Conservation (phyloP, 2,113 vertebrate species). For the Ictalurus furcatus region DNA sequence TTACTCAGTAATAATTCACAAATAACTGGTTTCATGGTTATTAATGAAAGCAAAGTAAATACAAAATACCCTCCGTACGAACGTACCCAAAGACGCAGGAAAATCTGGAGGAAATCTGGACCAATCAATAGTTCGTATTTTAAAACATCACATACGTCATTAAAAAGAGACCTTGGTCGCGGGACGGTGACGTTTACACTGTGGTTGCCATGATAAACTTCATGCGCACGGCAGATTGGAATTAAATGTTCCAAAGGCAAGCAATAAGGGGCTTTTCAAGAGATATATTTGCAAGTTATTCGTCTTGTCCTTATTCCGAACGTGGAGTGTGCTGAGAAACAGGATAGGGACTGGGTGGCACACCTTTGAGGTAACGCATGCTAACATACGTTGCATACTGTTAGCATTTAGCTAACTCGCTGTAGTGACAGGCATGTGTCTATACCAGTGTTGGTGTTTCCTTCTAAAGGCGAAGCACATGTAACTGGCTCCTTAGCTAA, state of each 20-base stretch:
- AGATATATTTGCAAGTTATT: not conserved
- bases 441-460: not conserved
- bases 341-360: not conserved
- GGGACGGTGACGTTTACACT: not conserved
- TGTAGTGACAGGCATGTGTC: constrained; percentile 32
- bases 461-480: not conserved
- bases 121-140: constrained; percentile 17
- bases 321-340: too few species aligned
- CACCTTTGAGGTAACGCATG: constrained; percentile 12
- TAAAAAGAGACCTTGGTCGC: constrained; percentile 19
- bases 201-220: constrained; percentile 44
- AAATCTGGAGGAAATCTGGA: not conserved
- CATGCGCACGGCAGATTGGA: constrained; percentile 16
- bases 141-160: constrained; percentile 20
- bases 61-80: not conserved
- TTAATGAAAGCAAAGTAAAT: not conserved
- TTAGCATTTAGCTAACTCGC: constrained; percentile 31
- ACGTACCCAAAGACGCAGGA: too few species aligned
- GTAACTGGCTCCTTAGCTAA: not conserved
- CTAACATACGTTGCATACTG: constrained; percentile 8
- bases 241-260: not conserved
- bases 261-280: not conserved
- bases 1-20: not conserved
- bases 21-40: not conserved
- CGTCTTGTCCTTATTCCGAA: not conserved